A percentile compares a stretch with the other conserved stretches of the same genome.
Conservation (phyloP, 2,797 vertebrate genomes). For the Sparidentex hasta region DNA sequence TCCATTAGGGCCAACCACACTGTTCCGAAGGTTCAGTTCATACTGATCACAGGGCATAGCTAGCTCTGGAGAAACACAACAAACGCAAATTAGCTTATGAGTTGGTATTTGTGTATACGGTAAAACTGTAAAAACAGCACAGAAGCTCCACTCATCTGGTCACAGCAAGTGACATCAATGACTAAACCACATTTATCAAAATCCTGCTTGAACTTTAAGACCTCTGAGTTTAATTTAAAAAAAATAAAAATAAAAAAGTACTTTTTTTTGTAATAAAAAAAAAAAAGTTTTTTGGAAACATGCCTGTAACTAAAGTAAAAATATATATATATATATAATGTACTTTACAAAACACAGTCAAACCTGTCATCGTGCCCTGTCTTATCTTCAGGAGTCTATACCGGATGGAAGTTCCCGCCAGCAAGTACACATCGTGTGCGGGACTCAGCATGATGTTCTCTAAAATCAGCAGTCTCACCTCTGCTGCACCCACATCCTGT, state of each 20-base stretch:
- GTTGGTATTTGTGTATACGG: background rate
- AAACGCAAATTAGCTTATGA: conserved; percentile 21
- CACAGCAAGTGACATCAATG: conserved; percentile 2
- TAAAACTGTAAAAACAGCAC: background rate
- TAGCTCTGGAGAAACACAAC: conserved; percentile 85
- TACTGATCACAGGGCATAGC: conserved; percentile 97
- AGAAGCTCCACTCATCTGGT: conserved; percentile 9
- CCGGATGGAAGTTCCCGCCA: conserved; percentile 91
- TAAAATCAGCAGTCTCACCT: conserved; percentile 94
- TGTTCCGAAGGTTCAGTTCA: conserved; percentile 92
- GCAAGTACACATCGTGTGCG: conserved; percentile 91
- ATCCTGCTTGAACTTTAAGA: background rate
- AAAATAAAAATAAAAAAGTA: too few species aligned
- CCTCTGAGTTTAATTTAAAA: background rate
- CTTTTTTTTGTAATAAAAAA: too few species aligned
- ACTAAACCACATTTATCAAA: conserved; percentile 7
- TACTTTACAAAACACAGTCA: conserved; percentile 21
- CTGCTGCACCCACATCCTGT: conserved; percentile 93
- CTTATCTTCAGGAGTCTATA: conserved; percentile 96
- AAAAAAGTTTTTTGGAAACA: background rate
- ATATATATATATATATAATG: background rate
- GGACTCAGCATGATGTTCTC: conserved; percentile 98
- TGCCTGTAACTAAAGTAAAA: background rate
- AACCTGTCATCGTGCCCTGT: conserved; percentile 95
- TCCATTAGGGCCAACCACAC: conserved; percentile 76